Conservation (phyloP, 2,888 invertebrate species). For the Chironomus riparius region DNA sequence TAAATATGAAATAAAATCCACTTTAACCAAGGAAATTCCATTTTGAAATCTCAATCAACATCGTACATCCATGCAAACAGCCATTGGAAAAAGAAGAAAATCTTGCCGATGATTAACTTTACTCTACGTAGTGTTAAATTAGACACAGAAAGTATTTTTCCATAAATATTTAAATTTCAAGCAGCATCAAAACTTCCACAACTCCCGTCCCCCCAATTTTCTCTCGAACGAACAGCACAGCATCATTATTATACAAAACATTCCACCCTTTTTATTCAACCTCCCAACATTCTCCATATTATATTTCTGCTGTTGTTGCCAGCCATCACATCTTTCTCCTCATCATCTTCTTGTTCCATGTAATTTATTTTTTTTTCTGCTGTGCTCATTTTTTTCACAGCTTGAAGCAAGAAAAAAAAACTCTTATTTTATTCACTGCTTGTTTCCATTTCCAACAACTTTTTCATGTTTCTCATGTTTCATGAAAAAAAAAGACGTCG, state of each 20-base stretch:
- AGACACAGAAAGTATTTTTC: conserved; percentile 11
- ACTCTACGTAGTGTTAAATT: conserved; percentile 13
- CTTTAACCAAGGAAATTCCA: too few species aligned
- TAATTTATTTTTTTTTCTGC: not conserved
- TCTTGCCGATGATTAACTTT: conserved; percentile 4
- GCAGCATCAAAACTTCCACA: not conserved
- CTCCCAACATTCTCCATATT: not conserved
- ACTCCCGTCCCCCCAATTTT: not conserved
- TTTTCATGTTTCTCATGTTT: not conserved
- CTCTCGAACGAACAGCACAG: too few species aligned
- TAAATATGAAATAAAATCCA: too few species aligned
- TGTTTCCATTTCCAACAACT: not conserved
- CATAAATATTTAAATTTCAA: conserved; percentile 18
- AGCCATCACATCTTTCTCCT: not conserved
- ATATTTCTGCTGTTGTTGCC: too few species aligned
- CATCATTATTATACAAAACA: too few species aligned
- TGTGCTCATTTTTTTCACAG: conserved; percentile 19
- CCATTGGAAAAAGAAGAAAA: not conserved
- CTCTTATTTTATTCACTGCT: not conserved
- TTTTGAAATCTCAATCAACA: too few species aligned
- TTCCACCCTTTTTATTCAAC: not conserved
- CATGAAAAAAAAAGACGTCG: not conserved
- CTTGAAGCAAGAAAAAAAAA: conserved; percentile 3
- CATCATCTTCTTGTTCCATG: too few species aligned
- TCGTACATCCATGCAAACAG: too few species aligned